Conservation (phyloP, 92 coral and sea anemone genomes). For the Galaxea fascicularis region DNA sequence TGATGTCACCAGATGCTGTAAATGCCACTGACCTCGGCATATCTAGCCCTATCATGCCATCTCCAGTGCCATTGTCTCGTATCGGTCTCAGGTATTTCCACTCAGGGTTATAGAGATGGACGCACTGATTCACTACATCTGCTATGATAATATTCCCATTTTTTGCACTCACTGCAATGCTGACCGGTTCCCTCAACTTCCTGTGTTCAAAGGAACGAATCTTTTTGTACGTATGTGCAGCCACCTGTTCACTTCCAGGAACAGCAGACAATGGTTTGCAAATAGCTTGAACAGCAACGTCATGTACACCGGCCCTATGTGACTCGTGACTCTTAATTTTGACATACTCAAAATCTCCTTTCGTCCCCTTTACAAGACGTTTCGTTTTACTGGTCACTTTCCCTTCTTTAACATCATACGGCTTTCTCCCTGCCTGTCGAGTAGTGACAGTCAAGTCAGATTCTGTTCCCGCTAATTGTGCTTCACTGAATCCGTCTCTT, state of each 20-base stretch:
- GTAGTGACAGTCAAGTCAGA: background rate
- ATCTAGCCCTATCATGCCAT: background rate
- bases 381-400: too few species aligned
- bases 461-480: background rate
- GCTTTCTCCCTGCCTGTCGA: too few species aligned
- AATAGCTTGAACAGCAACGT: too few species aligned
- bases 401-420: too few species aligned
- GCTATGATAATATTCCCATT: conserved; percentile 17
- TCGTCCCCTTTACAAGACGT: too few species aligned
- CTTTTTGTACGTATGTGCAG: background rate
- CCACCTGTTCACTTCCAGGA: too few species aligned
- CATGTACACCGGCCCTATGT: too few species aligned
- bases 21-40: conserved; percentile 16
- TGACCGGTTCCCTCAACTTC: background rate
- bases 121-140: background rate
- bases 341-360: too few species aligned
- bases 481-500: background rate
- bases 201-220: background rate
- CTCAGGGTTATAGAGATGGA: background rate
- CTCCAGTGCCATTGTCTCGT: background rate
- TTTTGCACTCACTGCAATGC: conserved; percentile 5
- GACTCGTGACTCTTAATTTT: too few species aligned
- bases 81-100: conserved; percentile 5
- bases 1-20: conserved; percentile 8
- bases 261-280: too few species aligned